phyloP scores from a whole-genome alignment of 2,113 vertebrate genomes.

The Crotalus horridus region DNA sequence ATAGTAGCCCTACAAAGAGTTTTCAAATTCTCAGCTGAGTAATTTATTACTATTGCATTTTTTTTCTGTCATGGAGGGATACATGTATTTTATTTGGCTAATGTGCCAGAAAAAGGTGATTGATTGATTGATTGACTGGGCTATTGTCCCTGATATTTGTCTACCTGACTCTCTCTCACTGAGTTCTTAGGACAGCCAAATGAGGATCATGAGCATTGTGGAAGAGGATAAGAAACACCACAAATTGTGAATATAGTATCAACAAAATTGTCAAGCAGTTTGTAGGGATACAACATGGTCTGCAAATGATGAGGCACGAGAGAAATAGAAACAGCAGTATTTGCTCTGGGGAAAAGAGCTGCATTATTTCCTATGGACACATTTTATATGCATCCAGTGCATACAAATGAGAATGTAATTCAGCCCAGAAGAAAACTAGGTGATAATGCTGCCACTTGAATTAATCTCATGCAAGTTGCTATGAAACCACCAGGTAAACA shows the following conservation, averaged over 20 bases:
- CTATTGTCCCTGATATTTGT: too few relatives aligned
- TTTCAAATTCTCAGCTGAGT: neutral
- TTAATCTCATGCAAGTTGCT: neutral
- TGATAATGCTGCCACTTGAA: neutral
- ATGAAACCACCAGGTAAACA: neutral
- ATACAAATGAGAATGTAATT: slow-evolving; percentile 6
- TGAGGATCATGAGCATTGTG: neutral
- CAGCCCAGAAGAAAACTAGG: neutral
- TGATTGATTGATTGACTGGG: neutral
- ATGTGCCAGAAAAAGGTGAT: neutral
- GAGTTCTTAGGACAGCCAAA: neutral
- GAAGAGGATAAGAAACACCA: neutral
- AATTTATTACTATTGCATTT: neutral
- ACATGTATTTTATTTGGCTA: neutral
- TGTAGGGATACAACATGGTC: neutral
- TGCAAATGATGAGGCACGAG: neutral
- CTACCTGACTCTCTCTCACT: neutral
- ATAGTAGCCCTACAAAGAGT: neutral
- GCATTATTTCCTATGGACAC: neutral
- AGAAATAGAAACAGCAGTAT: neutral
- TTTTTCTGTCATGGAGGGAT: neutral
- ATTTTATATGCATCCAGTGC: neutral
- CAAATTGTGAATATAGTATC: neutral
- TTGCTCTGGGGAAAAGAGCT: neutral
- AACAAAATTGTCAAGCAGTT: neutral